Evolutionary conservation across 2,888 invertebrate genomes (phyloP).

Genomic region (Nemotelus pantherinus): DNA sequence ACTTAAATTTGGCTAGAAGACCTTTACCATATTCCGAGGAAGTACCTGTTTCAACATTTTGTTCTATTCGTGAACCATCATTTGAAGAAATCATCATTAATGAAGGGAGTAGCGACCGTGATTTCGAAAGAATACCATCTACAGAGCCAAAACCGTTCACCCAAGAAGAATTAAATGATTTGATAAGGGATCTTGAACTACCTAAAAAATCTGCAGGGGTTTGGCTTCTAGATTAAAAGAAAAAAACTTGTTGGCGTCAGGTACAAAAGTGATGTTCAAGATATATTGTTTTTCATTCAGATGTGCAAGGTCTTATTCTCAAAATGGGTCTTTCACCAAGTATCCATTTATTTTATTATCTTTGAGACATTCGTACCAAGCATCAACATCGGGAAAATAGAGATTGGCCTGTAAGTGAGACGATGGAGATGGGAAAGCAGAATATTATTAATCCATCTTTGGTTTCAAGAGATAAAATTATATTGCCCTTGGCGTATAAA

Average conservation of each 20-base stretch:
- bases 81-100: constrained; percentile 36
- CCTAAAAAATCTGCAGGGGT: constrained; percentile 44
- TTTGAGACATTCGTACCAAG: constrained; percentile 38
- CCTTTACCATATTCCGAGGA: constrained; percentile 44
- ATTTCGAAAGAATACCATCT: constrained; percentile 21
- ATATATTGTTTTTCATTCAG: constrained; percentile 32
- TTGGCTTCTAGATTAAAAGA: constrained; percentile 45
- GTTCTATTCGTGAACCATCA: constrained; percentile 42
- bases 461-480: constrained; percentile 42
- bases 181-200: constrained; percentile 45
- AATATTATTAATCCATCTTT: constrained; percentile 25
- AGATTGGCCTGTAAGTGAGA: constrained; percentile 36
- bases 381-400: constrained; percentile 41
- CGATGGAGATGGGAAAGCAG: constrained; percentile 41
- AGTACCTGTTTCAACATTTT: constrained; percentile 42
- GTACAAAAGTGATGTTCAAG: constrained; percentile 39
- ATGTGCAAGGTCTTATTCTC: constrained; percentile 28
- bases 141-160: constrained; percentile 41
- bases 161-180: constrained; percentile 33
- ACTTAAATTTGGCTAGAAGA: constrained; percentile 43
- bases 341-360: constrained; percentile 33
- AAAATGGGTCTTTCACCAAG: constrained; percentile 44
- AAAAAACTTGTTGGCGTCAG: constrained; percentile 34
- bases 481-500: background rate
- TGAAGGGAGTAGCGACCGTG: constrained; percentile 30